Conservation (phyloP, 37 sponge, comb jelly and placozoan genomes). For the Ianthella basta region DNA sequence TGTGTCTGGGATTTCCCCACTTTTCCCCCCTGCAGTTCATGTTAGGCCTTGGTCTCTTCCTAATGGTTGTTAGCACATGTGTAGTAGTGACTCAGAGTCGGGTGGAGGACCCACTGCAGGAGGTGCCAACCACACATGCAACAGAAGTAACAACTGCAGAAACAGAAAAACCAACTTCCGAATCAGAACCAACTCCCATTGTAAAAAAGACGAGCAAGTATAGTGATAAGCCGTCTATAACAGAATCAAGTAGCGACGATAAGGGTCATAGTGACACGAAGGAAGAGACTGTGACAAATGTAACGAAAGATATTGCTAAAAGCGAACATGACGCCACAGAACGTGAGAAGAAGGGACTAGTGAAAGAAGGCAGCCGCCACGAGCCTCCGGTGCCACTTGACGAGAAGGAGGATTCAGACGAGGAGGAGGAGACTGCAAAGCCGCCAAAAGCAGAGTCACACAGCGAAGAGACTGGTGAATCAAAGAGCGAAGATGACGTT, state of each 20-base stretch:
- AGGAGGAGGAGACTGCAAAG: background rate
- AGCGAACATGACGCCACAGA: slow-evolving; percentile 14
- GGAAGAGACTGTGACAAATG: slow-evolving; percentile 46
- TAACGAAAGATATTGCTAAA: no score
- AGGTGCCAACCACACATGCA: background rate
- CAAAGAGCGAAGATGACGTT: background rate
- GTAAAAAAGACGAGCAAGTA: background rate
- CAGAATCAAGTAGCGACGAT: background rate
- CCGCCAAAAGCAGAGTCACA: background rate
- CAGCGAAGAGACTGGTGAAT: background rate
- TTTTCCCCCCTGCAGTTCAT: slow-evolving; percentile 1
- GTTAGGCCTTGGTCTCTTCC: background rate
- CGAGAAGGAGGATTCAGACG: background rate
- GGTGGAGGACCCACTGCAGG: background rate
- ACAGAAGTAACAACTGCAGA: background rate
- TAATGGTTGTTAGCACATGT: slow-evolving; percentile 12
- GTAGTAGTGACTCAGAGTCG: background rate
- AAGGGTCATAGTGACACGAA: slow-evolving; percentile 19
- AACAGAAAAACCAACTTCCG: background rate
- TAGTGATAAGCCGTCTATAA: background rate
- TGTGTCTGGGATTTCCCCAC: no score
- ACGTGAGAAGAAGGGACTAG: slow-evolving; percentile 22
- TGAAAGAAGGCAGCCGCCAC: background rate
- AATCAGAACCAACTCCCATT: background rate
- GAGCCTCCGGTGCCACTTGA: slow-evolving; percentile 12